Evolutionary conservation across 53 echinoderm and acorn worm species (phyloP).

Genomic region (Glandiceps talaboti): DNA sequence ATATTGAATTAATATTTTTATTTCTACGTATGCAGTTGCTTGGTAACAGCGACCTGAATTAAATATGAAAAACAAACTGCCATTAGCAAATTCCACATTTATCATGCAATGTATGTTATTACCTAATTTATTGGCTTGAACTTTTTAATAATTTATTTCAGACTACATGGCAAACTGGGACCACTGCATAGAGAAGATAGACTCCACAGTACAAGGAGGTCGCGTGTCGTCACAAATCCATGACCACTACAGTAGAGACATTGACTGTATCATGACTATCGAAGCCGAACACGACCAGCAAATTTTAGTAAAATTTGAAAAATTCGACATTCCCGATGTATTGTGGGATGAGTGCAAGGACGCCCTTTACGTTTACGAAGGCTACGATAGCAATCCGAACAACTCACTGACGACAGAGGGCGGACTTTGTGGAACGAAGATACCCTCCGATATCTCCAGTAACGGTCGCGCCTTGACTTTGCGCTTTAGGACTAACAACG

Average conservation of each 20-base stretch:
- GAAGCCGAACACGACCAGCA: neutral
- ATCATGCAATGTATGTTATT: too few relatives aligned
- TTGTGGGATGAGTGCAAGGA: neutral
- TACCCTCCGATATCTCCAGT: neutral
- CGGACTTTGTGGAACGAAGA: neutral
- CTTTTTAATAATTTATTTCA: too few relatives aligned
- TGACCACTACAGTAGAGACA: neutral
- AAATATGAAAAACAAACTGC: too few relatives aligned
- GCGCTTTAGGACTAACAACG: neutral
- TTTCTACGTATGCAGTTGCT: too few relatives aligned
- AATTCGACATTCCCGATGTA: neutral
- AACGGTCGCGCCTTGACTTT: neutral
- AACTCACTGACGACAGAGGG: neutral
- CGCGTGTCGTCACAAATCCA: neutral
- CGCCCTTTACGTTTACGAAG: neutral
- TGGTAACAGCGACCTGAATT: too few relatives aligned
- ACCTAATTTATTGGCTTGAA: too few relatives aligned
- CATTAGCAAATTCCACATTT: too few relatives aligned
- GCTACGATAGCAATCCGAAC: neutral
- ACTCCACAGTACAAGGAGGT: neutral
- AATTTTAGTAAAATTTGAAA: neutral
- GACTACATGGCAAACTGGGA: neutral
- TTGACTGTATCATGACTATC: neutral
- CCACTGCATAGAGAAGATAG: neutral
- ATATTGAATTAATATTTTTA: too few relatives aligned